These are phyloP conservation scores for Isurus oxyrinchus DNA, from an alignment of 2,113 vertebrate genomes.

Conservation along the genomic window DNA sequence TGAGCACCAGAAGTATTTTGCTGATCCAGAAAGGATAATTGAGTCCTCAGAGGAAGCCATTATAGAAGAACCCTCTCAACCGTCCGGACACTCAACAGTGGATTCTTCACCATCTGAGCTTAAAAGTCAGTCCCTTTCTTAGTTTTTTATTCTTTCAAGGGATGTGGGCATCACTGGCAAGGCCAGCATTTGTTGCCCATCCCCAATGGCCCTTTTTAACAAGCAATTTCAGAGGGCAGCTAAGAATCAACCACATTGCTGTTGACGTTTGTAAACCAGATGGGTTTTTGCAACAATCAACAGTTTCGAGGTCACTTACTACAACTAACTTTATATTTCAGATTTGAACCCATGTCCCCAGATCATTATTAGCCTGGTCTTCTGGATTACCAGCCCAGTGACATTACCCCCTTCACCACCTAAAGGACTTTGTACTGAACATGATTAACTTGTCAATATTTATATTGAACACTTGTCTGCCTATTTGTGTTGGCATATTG, in stretches of 20 bases:
- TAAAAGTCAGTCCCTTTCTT: conserved; percentile 12
- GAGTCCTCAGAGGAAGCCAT: not conserved
- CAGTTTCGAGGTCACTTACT: not conserved
- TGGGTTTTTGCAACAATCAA: not conserved
- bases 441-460: not conserved
- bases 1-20: conserved; percentile 25
- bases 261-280: not conserved
- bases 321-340: not conserved
- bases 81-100: no score
- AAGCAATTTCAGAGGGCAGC: not conserved
- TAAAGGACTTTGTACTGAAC: not conserved
- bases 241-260: not conserved
- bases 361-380: no score
- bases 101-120: conserved; percentile 19
- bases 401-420: no score
- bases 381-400: no score
- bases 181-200: not conserved
- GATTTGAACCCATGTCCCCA: not conserved
- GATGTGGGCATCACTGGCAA: not conserved
- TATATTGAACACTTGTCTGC: not conserved
- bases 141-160: not conserved
- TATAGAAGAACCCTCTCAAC: not conserved
- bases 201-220: not conserved
- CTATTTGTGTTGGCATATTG: not conserved
- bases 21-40: not conserved